phyloP scores from a whole-genome alignment of 2,797 vertebrate genomes.

The Xenentodon cancila region DNA sequence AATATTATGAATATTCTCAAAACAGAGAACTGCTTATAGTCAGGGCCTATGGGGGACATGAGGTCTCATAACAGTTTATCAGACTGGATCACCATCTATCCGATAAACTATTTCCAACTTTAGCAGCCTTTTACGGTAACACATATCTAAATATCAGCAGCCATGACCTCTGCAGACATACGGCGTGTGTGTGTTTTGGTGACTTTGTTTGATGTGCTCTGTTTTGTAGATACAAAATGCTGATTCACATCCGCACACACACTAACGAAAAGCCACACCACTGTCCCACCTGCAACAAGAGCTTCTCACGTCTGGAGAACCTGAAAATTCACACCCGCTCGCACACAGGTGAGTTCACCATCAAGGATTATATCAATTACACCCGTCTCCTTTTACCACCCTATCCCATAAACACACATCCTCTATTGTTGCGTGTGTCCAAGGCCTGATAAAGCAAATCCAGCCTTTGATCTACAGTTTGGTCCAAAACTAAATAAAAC shows the following conservation, averaged over 20 bases:
- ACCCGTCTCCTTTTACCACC: no score
- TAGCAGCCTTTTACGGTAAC: neutral
- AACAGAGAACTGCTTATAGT: no score
- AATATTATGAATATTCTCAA: no score
- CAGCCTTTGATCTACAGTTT: neutral
- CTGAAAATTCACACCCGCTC: constrained; percentile 97
- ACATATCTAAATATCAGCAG: neutral
- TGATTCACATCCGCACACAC: constrained; percentile 96
- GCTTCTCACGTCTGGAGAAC: constrained; percentile 97
- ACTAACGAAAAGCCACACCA: constrained; percentile 97
- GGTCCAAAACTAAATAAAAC: no score
- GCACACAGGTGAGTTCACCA: constrained; percentile 86
- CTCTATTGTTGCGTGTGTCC: neutral
- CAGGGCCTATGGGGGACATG: no score
- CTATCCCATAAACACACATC: no score
- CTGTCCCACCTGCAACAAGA: constrained; percentile 95
- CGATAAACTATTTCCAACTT: neutral
- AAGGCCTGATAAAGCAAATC: neutral
- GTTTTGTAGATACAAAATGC: constrained; percentile 92
- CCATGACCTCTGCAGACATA: neutral
- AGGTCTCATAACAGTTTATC: neutral
- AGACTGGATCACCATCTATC: neutral
- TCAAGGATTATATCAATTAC: no score
- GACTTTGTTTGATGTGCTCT: neutral
- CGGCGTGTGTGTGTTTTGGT: neutral